Evolutionary conservation across 2,113 vertebrate genomes (phyloP), one percentile per base, ranked within the genome.

Genomic region (Notothenia coriiceps): DNA sequence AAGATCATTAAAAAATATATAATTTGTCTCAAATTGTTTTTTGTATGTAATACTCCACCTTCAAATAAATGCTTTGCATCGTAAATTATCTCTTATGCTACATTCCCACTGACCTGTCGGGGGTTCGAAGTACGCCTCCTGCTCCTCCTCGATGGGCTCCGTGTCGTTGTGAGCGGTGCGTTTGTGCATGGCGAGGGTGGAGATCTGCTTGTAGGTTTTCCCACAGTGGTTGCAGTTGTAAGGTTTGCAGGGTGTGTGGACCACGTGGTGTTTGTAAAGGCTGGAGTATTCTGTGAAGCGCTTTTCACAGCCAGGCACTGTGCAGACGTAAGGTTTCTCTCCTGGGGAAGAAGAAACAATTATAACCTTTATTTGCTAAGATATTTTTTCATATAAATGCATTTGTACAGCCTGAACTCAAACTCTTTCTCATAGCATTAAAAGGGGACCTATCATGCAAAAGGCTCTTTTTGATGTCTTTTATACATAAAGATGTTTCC

Each of bases 161-260:
- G 97, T 98, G 94, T 99, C 98, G 0, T 99, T 99, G 94, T 99
- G 98, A 0, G 98, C 97, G 0, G 98, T 99, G 84, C 97, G 94
- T 83, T 99, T 99, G 95, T 99, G 98, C 98, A 99, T 99, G 84
- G 98, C 98, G 54, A 99, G 95, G 0, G 98, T 99, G 29, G 98
- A 99, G 87, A 99, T 99, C 94, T 99, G 98, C 89, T 99, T 99
- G 92, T 99, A 99, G 1, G 98, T 99, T 86, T 99, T 99, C 43
- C 98, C 98, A 65, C 98, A 99, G 87, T 99, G 98, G 92, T 99
- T 99, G 90, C 98, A 99, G 96, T 97, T 99, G 92, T 99, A 99
- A 7, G 98, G 98, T 94, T 99, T 99, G 91, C 98, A 99, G 77
- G 98, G 98, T 5, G 98, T 99, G 77, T 99, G 98, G 82, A 99